These are phyloP conservation scores for Chromoteleia sp. DNA, from an alignment of 2,888 invertebrate genomes.

Conservation along the genomic window DNA sequence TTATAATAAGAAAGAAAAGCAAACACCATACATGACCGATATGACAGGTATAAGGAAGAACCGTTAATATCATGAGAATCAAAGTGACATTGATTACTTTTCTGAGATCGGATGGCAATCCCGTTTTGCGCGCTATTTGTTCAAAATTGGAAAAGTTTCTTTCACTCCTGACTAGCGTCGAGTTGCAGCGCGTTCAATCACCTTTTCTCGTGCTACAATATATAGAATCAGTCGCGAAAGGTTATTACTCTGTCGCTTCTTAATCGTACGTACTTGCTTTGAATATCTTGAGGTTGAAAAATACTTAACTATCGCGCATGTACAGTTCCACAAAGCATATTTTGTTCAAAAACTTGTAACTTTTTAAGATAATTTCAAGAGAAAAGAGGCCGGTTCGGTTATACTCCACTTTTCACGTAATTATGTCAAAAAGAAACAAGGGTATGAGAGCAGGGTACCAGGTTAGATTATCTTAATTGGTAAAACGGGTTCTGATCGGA, in stretches of 20 bases:
- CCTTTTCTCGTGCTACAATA: conserved; percentile 44
- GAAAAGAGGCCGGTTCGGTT: conserved; percentile 17
- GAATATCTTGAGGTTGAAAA: conserved; percentile 46
- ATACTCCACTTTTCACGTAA: too few relatives aligned
- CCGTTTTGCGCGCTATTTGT: conserved; percentile 77
- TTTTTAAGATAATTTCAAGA: too few relatives aligned
- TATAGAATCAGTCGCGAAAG: conserved; percentile 41
- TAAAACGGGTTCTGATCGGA: too few relatives aligned
- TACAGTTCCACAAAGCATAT: conserved; percentile 49
- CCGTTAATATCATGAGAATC: conserved; percentile 47
- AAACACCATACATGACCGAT: not conserved
- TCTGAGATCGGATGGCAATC: conserved; percentile 75
- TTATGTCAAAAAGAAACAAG: too few relatives aligned
- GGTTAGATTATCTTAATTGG: too few relatives aligned
- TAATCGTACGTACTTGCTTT: conserved; percentile 57
- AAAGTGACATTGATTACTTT: conserved; percentile 65
- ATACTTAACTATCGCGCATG: conserved; percentile 37
- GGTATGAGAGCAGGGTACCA: too few relatives aligned
- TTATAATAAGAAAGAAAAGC: too few relatives aligned
- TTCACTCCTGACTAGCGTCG: conserved; percentile 60
- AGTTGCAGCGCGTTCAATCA: conserved; percentile 36
- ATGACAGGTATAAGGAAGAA: too few relatives aligned
- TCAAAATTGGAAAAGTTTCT: conserved; percentile 80
- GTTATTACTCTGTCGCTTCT: conserved; percentile 54
- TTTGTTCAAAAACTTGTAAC: too few relatives aligned